Base-by-base conservation (phyloP, 1,140 invertebrate species). In the Drosophila rhopaloa region DNA sequence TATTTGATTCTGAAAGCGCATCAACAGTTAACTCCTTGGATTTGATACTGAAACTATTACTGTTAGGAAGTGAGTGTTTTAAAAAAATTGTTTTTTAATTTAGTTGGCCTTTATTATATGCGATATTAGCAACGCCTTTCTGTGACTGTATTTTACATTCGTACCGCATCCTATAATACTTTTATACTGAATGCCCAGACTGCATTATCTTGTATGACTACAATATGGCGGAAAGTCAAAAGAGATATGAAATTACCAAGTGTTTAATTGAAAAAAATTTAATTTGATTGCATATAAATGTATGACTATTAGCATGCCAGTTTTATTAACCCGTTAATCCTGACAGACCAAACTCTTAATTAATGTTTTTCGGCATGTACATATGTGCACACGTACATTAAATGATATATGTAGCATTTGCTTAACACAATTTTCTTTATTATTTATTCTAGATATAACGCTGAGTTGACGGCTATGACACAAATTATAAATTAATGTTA, bases 401-500 rank as follows among this genome's bases (percentile, higher is more conserved):
- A 76, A 76, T 65, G 53, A 56, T 57, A 66, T 58, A 56, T 57
- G 57, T 47, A 51, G 72, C 40, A 46, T 61, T 76, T 70, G 62
- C 76, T 79, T 84, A 84, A 79, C 76, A 76, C 65, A 79, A 71
- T 76, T 79, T 63, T 76, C 60, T 61, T 77, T 81, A 60, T 60
- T 72, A 62, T 72, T 60, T 63, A 75, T 76, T 63, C 67, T 73
- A 57, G 37, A 54, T 76, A 76, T 67, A 76, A 68, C 68, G 61
- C 61, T 61, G 55, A 84, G 58, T 84, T 67, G 63, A 77, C 71
- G 70, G 57, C 67, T 76, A 83, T 68, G 72, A 83, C 65, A 83
- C 61, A 79, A 68, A 65, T 84, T 80, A 80, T 76, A 79, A 76
- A 79, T 82, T 61, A 72, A 81, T 83, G 62, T 75, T 78, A 80